Base-by-base conservation (phyloP, 2,888 invertebrate genomes). In the Drosophila dives region DNA sequence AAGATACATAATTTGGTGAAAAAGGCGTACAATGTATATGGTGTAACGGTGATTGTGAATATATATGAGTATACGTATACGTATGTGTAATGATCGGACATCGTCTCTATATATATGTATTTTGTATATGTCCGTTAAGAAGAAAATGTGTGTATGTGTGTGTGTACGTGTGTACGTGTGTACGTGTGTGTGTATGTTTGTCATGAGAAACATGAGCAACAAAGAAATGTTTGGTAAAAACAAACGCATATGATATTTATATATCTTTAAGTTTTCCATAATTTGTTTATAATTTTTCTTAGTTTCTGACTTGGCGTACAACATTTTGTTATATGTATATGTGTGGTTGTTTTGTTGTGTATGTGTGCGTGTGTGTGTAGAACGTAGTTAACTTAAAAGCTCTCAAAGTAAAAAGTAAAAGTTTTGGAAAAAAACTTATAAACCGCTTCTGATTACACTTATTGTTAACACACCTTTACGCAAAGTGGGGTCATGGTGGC, bases 361-460 rank as follows among this genome's bases (percentile, higher is more conserved):
- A 67, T 66, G 62, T 53, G 67, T 72, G 68, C 70, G 60, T 67
- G 50, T 75, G 63, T 71, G 59, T 83, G 53, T 50, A 66, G 60
- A 58, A 65, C 76, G 64, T 70, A 56, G 60, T 64, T 34, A 88
- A 85, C 69, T 54, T 38, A 83, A 81, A 85, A 67, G 69, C 69
- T 86, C 78, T 85, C 72, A 88, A 86, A 68, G 64, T 12, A 90
- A 85, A 83, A 75, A 62, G 75, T 67, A 38, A 80, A 80, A 55
- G 38, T 55, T 70, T 70, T 40, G 73, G 42, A 83, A 74, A 59
- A 74, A 59, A 74, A 83, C 58, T 51, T 50, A 85, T 85, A 76
- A 64, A 70, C 66, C 85, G 75, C 81, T 72, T 74, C 82, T 70
- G 76, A 81, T 80, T 81, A 72, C 81, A 86, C 78, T 87, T 89